Evolutionary conservation across 2,888 invertebrate species (phyloP).

Genomic region (Thymelicus acteon): DNA sequence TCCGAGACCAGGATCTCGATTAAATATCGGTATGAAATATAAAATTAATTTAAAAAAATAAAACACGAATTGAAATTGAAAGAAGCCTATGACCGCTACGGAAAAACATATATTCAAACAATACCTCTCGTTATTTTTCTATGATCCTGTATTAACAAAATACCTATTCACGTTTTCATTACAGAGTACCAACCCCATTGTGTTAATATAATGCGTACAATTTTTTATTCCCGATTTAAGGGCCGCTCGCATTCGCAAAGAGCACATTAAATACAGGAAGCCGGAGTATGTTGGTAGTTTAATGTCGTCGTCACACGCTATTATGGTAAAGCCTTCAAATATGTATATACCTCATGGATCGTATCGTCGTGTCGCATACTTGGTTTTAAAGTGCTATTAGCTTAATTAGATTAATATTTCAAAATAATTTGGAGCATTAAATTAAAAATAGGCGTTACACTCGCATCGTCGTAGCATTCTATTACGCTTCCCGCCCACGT

Average conservation of each 20-base stretch:
- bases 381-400: no score
- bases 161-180: slow-evolving; percentile 4
- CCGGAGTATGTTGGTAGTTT: not conserved
- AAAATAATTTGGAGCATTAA: not conserved
- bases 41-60: no score
- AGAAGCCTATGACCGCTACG: no score
- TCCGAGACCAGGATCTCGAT: no score
- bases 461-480: no score
- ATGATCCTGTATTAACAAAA: not conserved
- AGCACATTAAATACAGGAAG: slow-evolving; percentile 15
- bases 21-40: no score
- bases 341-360: no score
- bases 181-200: slow-evolving; percentile 4
- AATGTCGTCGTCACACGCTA: slow-evolving; percentile 14
- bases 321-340: not conserved
- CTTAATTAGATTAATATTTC: no score
- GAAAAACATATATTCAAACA: no score
- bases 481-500: no score
- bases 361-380: no score
- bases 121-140: not conserved
- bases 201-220: slow-evolving; percentile 8
- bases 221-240: slow-evolving; percentile 8
- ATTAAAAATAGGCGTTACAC: not conserved
- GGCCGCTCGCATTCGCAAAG: not conserved
- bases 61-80: no score